phyloP scores from a whole-genome alignment of 2,888 invertebrate species.

The Baccha elongata region DNA sequence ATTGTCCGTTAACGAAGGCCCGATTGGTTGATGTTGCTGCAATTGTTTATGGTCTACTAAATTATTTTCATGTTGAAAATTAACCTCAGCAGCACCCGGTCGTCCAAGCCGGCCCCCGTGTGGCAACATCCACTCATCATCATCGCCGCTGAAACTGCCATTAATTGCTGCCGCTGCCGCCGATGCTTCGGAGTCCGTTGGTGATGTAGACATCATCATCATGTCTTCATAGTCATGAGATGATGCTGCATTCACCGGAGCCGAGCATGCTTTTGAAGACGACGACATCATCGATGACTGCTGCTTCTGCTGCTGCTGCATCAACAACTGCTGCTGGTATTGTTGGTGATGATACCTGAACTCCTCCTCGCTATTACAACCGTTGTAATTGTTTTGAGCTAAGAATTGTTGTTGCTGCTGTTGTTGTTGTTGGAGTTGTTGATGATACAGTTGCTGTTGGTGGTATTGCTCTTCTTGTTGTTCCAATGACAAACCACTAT shows the following conservation, averaged over 20 bases:
- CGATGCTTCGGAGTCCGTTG: conserved; percentile 60
- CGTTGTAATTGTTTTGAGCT: conserved; percentile 51
- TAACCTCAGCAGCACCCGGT: conserved; percentile 85
- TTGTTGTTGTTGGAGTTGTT: conserved; percentile 69
- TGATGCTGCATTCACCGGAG: conserved; percentile 43
- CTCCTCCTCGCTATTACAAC: conserved; percentile 68
- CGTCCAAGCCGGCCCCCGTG: conserved; percentile 85
- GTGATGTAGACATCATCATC: conserved; percentile 73
- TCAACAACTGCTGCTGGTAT: conserved; percentile 77
- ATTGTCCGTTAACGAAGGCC: conserved; percentile 78
- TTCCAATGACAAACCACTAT: conserved; percentile 81
- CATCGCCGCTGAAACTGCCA: conserved; percentile 76
- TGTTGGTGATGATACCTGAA: conserved; percentile 75
- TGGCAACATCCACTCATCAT: conserved; percentile 82
- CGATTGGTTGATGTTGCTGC: conserved; percentile 77
- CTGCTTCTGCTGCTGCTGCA: conserved; percentile 81
- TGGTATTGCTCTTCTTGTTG: conserved; percentile 81
- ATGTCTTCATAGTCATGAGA: conserved; percentile 46
- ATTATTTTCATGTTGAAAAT: conserved; percentile 79
- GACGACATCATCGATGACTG: conserved; percentile 80
- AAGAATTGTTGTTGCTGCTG: conserved; percentile 69
- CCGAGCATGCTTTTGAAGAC: conserved; percentile 73
- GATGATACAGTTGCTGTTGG: conserved; percentile 77
- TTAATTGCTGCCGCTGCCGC: conserved; percentile 76
- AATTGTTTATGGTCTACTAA: conserved; percentile 77